phyloP scores from a whole-genome alignment of 2,797 vertebrate genomes.

The Enteromius afrohamiltoni region DNA sequence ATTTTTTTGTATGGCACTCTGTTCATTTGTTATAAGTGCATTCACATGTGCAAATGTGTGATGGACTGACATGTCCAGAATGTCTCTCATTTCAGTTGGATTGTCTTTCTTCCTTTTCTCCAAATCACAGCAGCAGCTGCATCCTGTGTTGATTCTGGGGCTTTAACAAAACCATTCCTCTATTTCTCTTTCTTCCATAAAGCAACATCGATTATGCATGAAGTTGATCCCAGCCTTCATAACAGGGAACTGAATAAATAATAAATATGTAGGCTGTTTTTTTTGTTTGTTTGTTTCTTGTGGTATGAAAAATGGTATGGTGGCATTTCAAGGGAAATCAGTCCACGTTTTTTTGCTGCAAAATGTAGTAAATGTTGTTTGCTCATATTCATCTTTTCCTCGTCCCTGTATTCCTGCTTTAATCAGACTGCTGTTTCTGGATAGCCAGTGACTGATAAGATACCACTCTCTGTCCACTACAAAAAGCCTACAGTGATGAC shows the following conservation, averaged over 20 bases:
- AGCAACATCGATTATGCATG: background rate
- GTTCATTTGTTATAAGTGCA: background rate
- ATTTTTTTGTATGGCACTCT: background rate
- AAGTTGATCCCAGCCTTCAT: background rate
- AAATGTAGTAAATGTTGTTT: background rate
- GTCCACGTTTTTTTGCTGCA: background rate
- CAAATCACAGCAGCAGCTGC: constrained; percentile 8
- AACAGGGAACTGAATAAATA: background rate
- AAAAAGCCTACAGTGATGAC: background rate
- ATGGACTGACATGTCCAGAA: background rate
- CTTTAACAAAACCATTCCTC: background rate
- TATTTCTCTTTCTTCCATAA: background rate
- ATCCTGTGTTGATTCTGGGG: constrained; percentile 16
- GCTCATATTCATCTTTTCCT: background rate
- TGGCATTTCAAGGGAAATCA: background rate
- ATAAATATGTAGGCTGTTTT: background rate
- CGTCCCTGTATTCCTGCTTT: background rate
- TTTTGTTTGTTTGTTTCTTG: background rate
- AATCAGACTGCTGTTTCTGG: background rate
- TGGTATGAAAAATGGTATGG: background rate
- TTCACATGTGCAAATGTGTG: constrained; percentile 1
- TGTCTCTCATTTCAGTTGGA: background rate
- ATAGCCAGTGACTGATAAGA: background rate
- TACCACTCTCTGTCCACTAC: background rate
- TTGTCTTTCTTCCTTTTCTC: background rate